These are phyloP conservation scores for Neolamprologus longior DNA, from an alignment of 2,113 vertebrate genomes.

Conservation along the genomic window DNA sequence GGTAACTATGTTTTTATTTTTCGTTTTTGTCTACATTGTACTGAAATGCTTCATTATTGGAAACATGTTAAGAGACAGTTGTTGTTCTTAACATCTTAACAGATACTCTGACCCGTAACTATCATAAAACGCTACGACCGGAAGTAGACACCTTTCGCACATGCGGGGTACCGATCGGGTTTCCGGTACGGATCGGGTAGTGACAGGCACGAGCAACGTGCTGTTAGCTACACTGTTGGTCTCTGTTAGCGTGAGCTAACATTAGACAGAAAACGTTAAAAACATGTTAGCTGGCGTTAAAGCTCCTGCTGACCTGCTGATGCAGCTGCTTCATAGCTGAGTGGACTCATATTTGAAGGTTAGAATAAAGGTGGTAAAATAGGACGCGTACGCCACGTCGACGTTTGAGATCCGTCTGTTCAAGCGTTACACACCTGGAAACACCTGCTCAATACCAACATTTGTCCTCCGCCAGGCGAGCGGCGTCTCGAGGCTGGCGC, in stretches of 20 bases:
- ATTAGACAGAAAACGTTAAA: background rate
- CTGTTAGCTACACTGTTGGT: background rate
- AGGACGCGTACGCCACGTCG: rapidly evolving
- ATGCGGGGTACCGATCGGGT: too few relatives aligned
- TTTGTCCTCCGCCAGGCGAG: constrained; percentile 70
- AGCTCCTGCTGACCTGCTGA: background rate
- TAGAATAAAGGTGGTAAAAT: background rate
- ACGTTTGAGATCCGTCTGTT: background rate
- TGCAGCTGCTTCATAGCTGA: background rate
- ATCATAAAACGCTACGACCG: too few relatives aligned
- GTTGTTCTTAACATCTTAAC: too few relatives aligned
- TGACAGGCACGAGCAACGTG: background rate
- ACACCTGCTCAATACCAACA: rapidly evolving
- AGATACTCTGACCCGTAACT: too few relatives aligned
- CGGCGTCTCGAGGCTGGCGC: constrained; percentile 91
- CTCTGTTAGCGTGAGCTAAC: background rate
- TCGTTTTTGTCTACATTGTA: too few relatives aligned
- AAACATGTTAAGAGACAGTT: rapidly evolving
- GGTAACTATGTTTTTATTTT: too few relatives aligned
- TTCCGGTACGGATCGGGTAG: too few relatives aligned
- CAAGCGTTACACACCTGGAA: background rate
- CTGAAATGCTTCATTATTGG: too few relatives aligned
- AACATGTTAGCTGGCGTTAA: background rate
- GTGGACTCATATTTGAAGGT: background rate
- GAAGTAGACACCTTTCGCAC: too few relatives aligned